Conservation (phyloP, 1,140 invertebrate genomes). For the Formica selysi region DNA sequence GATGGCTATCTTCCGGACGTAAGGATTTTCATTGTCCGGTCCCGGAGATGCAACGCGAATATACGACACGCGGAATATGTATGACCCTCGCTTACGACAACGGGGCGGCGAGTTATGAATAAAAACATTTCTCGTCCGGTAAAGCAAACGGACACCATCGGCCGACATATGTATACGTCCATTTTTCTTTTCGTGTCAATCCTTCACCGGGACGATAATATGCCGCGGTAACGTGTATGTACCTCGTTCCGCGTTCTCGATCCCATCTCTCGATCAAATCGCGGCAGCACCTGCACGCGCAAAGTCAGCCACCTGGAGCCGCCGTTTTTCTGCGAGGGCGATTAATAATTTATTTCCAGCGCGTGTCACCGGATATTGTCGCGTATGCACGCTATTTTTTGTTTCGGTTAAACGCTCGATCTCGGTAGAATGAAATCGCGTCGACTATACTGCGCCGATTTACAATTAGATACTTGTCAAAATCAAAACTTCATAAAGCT, state of each 20-base stretch:
- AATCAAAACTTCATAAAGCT: constrained; percentile 1
- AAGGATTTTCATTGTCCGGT: constrained; percentile 57
- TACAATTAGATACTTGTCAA: not conserved
- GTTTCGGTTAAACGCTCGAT: constrained; percentile 5
- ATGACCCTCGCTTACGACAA: constrained; percentile 47
- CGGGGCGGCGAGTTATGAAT: constrained; percentile 46
- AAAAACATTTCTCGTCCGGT: constrained; percentile 55
- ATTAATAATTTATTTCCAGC: constrained; percentile 71
- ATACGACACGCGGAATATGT: constrained; percentile 53
- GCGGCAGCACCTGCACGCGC: constrained; percentile 66
- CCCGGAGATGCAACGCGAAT: constrained; percentile 41
- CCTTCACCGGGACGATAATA: constrained; percentile 43
- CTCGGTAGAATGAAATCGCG: constrained; percentile 27
- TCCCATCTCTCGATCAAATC: constrained; percentile 65
- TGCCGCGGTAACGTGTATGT: constrained; percentile 69
- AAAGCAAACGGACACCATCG: constrained; percentile 51
- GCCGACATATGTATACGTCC: constrained; percentile 48
- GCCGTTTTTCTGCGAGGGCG: constrained; percentile 47
- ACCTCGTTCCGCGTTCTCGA: constrained; percentile 37
- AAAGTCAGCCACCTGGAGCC: constrained; percentile 69
- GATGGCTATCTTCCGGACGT: constrained; percentile 38
- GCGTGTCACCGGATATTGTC: constrained; percentile 49
- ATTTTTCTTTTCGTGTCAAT: constrained; percentile 61
- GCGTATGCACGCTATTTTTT: constrained; percentile 42
- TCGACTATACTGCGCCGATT: not conserved